phyloP scores from a whole-genome alignment of 2,113 vertebrate species.

The Pipa parva region DNA sequence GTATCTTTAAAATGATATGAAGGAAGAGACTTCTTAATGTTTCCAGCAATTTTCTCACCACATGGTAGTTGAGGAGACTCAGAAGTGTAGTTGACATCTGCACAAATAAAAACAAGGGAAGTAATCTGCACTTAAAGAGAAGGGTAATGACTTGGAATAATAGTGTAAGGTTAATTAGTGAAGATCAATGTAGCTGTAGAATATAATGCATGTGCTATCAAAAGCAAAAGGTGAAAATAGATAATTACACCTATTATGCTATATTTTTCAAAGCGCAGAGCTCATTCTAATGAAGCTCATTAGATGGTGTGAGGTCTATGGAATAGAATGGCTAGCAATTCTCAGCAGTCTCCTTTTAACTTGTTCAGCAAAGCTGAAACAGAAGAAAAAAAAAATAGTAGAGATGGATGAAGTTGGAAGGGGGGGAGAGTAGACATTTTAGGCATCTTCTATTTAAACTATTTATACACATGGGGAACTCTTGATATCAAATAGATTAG shows the following conservation, averaged over 20 bases:
- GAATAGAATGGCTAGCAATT: background rate
- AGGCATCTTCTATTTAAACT: too few relatives aligned
- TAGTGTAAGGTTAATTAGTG: conserved; percentile 38
- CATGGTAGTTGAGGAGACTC: conserved; percentile 22
- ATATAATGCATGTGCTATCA: conserved; percentile 24
- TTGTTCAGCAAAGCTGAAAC: background rate
- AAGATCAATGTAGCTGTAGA: conserved; percentile 39
- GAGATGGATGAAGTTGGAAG: too few relatives aligned
- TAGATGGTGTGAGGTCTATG: background rate
- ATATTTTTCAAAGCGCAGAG: conserved; percentile 23
- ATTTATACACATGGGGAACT: too few relatives aligned
- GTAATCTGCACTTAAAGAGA: conserved; percentile 31
- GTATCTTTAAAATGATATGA: conserved; percentile 18
- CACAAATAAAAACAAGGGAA: conserved; percentile 12
- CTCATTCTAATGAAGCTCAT: conserved; percentile 9
- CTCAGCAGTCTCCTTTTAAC: background rate
- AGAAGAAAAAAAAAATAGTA: background rate
- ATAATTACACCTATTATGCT: conserved; percentile 27
- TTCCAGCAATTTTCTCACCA: conserved; percentile 13
- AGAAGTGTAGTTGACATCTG: conserved; percentile 35
- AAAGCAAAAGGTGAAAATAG: conserved; percentile 26
- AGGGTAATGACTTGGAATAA: conserved; percentile 40
- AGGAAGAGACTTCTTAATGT: conserved; percentile 24
- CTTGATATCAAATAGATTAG: too few relatives aligned
- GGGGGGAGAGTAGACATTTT: too few relatives aligned